phyloP scores from a whole-genome alignment of 2,888 invertebrate species.

The Dasypogon diadema region DNA sequence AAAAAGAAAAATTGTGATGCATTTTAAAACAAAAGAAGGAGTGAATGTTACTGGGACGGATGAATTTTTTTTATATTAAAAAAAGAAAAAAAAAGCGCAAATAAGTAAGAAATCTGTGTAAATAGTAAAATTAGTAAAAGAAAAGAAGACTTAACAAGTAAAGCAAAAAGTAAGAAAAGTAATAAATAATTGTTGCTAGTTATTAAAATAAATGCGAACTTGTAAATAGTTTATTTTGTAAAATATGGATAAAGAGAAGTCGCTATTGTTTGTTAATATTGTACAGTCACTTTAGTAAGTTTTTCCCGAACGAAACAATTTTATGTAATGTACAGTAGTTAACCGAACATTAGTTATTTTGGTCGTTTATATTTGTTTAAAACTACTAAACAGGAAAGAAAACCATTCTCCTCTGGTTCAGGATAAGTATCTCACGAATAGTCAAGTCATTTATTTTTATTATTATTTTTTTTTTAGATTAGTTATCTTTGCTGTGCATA shows the following conservation, averaged over 20 bases:
- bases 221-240: constrained; percentile 35
- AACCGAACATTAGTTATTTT: background rate
- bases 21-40: constrained; percentile 21
- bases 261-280: constrained; percentile 41
- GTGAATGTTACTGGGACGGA: background rate
- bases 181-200: constrained; percentile 43
- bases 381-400: background rate
- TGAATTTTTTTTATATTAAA: constrained; percentile 31
- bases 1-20: constrained; percentile 43
- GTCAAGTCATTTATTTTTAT: background rate
- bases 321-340: constrained; percentile 21
- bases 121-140: constrained; percentile 19
- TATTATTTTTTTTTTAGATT: background rate
- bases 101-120: constrained; percentile 37
- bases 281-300: constrained; percentile 18
- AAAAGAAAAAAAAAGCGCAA: background rate
- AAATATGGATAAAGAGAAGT: constrained; percentile 1
- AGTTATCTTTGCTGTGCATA: background rate
- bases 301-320: background rate
- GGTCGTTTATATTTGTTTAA: background rate
- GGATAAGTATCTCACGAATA: background rate
- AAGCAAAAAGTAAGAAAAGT: constrained; percentile 8
- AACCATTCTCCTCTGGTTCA: background rate
- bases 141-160: constrained; percentile 18
- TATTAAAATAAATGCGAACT: background rate